Percentiles rank a stretch among this genome's conserved stretches.
These are phyloP conservation scores for Petaurus breviceps DNA, from an alignment of 2,113 vertebrate species.

Conservation along the genomic window DNA sequence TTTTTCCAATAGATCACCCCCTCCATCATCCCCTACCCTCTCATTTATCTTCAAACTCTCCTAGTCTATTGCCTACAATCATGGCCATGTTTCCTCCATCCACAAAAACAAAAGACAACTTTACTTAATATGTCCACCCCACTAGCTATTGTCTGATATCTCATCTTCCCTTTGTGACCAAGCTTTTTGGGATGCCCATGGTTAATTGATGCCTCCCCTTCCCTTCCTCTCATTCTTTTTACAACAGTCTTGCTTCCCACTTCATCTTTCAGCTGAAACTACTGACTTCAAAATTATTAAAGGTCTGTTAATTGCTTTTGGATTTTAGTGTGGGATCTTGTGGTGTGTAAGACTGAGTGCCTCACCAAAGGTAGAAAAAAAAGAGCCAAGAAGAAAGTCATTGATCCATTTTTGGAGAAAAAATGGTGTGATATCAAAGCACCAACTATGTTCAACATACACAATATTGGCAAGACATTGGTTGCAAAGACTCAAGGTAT, in stretches of 20 bases:
- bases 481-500: constrained; percentile 15
- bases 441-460: background rate
- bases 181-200: background rate
- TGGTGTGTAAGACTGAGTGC: too few relatives aligned
- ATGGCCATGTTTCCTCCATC: background rate
- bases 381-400: constrained; percentile 32
- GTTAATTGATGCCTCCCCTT: background rate
- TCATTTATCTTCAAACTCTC: background rate
- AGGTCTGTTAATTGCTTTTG: background rate
- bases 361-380: background rate
- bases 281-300: background rate
- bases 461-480: background rate
- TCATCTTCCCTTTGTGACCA: background rate
- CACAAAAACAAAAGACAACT: background rate
- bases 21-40: background rate
- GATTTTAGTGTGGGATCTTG: too few relatives aligned
- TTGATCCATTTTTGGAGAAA: constrained; percentile 23
- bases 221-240: background rate
- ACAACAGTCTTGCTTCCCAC: background rate
- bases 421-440: background rate
- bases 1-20: background rate
- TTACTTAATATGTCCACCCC: background rate
- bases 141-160: background rate
- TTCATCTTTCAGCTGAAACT: background rate
- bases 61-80: background rate